Conservation (phyloP, 2,797 vertebrate species). For the Sphenopsis melanotis region DNA sequence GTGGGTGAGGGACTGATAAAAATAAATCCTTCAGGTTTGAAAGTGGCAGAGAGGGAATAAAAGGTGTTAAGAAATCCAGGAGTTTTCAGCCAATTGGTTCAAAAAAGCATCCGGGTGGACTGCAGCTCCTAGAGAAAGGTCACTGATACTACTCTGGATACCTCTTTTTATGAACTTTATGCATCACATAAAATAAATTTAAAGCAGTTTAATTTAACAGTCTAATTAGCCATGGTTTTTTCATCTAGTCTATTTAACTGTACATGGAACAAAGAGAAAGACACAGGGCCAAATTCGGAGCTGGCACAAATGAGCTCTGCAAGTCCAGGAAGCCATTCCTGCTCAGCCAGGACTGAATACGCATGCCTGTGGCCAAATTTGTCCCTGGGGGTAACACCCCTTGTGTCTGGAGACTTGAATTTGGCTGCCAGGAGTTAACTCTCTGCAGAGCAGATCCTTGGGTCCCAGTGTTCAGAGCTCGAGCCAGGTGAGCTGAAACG, state of each 20-base stretch:
- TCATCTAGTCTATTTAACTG: constrained; percentile 68
- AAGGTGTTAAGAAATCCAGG: constrained; percentile 68
- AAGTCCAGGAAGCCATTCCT: constrained; percentile 7
- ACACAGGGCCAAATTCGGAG: constrained; percentile 25
- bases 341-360: background rate
- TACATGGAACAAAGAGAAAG: constrained; percentile 52
- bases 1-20: constrained; percentile 76
- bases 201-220: constrained; percentile 76
- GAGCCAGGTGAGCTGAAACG: rapidly evolving
- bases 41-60: constrained; percentile 74
- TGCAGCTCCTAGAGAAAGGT: constrained; percentile 63
- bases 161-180: constrained; percentile 73
- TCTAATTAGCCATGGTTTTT: constrained; percentile 76
- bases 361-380: background rate
- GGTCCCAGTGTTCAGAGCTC: background rate
- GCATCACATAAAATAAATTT: constrained; percentile 75
- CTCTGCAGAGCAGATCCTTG: background rate
- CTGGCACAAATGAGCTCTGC: background rate
- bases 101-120: constrained; percentile 60
- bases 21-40: constrained; percentile 79
- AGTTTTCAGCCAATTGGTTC: constrained; percentile 71
- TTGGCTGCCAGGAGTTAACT: background rate
- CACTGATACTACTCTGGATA: constrained; percentile 57
- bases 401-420: background rate
- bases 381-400: background rate